Evolutionary conservation across 2,113 vertebrate species (phyloP), one percentile per base, ranked within the genome.

Genomic region (Perca fluviatilis): DNA sequence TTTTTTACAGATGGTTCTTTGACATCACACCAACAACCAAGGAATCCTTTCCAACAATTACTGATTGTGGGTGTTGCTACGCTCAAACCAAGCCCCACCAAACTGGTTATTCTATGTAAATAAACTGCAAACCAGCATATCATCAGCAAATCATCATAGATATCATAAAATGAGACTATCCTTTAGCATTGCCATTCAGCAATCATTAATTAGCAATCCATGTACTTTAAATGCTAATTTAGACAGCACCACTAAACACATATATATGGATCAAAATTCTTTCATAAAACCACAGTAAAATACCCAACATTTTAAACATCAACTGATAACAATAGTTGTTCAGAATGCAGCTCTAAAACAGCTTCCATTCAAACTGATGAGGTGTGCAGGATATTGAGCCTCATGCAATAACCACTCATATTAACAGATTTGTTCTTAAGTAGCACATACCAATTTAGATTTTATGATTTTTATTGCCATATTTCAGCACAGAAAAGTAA

Each of bases 21-120:
- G n/a, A 61, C 16, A 16, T 73, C 14, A 50, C 53, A 65, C 8
- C 36, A 64, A 83, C 53, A 74, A 57, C 27, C 18, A 11, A 3
- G 16, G 46, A 66, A 58, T 23, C 11, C 25, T 57, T 51, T 68
- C 61, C 58, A 75, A 33, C 49, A 68, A 33, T 49, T 21, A 72
- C 3, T 54, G 25, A n/a, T 57, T 25, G 6, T 58, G 51, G 23
- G 19, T 25, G 30, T 58, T 65, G 46, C 58, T 54, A 8, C 33
- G 50, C 54, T 36, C 25, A 74, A 66, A 70, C 30, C 7, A 51
- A 69, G 36, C 49, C 63, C 49, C 3, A 63, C 7, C 18, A 65
- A 51, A 46, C 46, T 30, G n/a, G 16, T 49, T 49, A 21, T 56
- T 63, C 4, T 16, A 19, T 16, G 0, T 40, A 40, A 40, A 63